Base-by-base conservation (phyloP, 2,113 vertebrate species). In the Spizaetus ornatus region DNA sequence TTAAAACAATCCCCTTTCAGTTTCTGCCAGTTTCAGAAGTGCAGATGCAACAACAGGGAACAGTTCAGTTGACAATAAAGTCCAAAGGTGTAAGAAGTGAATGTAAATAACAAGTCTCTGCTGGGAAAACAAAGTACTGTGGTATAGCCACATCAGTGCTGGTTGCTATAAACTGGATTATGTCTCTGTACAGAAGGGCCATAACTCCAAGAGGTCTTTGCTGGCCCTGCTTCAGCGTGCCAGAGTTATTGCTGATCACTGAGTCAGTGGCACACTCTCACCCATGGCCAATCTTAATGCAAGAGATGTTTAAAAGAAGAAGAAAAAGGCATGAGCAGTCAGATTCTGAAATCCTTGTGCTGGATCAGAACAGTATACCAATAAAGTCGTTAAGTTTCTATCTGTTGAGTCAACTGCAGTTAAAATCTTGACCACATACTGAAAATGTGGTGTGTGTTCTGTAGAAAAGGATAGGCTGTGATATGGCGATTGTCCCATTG, bases 401-500 rank as follows among this genome's bases (percentile, higher is more conserved):
- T 84, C 67, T 43, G 81, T 62, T 78, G 95, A 97, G 72, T 93
- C 76, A 45, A 71, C 71, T 91, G 95, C 95, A 87, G 84, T 93
- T 97, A 87, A 95, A 98, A 98, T 73, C 90, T 76, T 4, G 8
- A 76, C 94, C 97, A 97, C 94, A 50, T 81, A 90, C 66, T 88
- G 96, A 76, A 88, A 96, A 71, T 27, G 90, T 76, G 97, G 96
- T 90, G 91, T 84, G 97, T 73, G 97, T 93, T 97, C 88, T 96
- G 90, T 95, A 97, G 96, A 67, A 95, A 96, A 98, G 97, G 98
- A 77, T 67, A 97, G 97, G 96, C 95, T 94, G 88, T 67, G 92
- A 80, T 77, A 42, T 4, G 92, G 11, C 50, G 66, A 96, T 71
- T 94, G 97, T 98, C 97, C 97, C 96, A 55, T 31, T 47, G 86